Conservation (phyloP, 2,113 vertebrate species). For the Murina feae region DNA sequence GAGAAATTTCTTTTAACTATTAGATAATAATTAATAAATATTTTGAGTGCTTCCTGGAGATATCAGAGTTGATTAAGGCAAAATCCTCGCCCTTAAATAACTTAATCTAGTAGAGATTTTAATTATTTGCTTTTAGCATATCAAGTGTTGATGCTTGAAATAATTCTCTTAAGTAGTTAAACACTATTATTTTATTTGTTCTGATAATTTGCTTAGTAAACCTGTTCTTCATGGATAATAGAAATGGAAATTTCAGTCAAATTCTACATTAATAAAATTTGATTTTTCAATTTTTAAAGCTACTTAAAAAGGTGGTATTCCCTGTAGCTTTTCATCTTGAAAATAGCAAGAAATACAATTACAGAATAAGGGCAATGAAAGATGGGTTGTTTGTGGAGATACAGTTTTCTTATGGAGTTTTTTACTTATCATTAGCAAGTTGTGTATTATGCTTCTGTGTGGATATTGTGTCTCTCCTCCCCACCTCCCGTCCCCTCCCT, state of each 20-base stretch:
- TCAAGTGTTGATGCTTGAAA: conserved; percentile 18
- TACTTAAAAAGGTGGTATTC: neutral
- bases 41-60: neutral
- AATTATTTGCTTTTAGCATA: conserved; percentile 37
- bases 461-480: neutral
- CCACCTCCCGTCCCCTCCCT: too few species aligned
- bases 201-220: conserved; percentile 39
- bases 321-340: neutral
- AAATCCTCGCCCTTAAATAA: neutral
- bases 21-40: conserved; percentile 44
- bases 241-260: conserved; percentile 23
- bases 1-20: conserved; percentile 24
- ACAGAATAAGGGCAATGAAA: neutral
- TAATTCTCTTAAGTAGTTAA: conserved; percentile 23
- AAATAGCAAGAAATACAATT: neutral
- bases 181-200: conserved; percentile 31
- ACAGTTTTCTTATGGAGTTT: neutral
- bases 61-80: conserved; percentile 24
- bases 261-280: conserved; percentile 37
- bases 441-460: neutral
- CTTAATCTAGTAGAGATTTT: conserved; percentile 9
- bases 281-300: conserved; percentile 19
- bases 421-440: neutral
- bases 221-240: conserved; percentile 16
- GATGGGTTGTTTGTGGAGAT: neutral